Base-by-base conservation (phyloP, 2,888 invertebrate species). In the Himalopsyche kuldschensis region DNA sequence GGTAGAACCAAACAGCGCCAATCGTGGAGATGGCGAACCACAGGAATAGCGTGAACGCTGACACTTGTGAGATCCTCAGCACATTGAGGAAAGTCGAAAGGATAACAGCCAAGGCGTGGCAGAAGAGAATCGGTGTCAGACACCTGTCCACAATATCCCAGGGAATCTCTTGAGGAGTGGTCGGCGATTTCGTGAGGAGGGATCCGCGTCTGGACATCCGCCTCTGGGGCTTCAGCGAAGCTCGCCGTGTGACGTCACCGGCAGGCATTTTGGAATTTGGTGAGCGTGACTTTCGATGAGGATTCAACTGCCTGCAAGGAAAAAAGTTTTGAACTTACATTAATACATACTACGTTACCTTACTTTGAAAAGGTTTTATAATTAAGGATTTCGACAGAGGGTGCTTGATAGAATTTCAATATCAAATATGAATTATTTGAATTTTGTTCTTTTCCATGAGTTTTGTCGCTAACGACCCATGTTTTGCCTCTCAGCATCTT, bases 1-100 rank as follows among this genome's bases (percentile, higher is more conserved):
- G 96, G 90, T 96, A 97, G 90, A 96, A 96, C 89, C 96, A 92
- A 11, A 96, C 94, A 3, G 95, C 94, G 32, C 95, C 95, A 85
- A 95, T 92, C 84, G 94, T 94, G 79, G 95, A 95, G 88, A 95
- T 92, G 79, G 95, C 91, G 88, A 96, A 95, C 93, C 95, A 94
- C 46, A 96, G 93, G 89, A 96, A 96, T 24, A 96, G 92, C 10
- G 95, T 94, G 89, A 96, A 94, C 82, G 95, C 95, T 11, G 96
- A 95, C 85, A 96, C 93, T 88, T 94, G 94, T 86, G 96, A 96
- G 87, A 96, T 94, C 87, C 94, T 93, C 86, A 96, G 90, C 55
- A 93, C 92, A 89, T 96, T 95, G 84, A 96, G 91, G 85, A 95
- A 89, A 69, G 95, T 94, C 78, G 96, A 95, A 77, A 95, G 89